phyloP scores from a whole-genome alignment of 2,888 invertebrate species.

The Dione vanillae region DNA sequence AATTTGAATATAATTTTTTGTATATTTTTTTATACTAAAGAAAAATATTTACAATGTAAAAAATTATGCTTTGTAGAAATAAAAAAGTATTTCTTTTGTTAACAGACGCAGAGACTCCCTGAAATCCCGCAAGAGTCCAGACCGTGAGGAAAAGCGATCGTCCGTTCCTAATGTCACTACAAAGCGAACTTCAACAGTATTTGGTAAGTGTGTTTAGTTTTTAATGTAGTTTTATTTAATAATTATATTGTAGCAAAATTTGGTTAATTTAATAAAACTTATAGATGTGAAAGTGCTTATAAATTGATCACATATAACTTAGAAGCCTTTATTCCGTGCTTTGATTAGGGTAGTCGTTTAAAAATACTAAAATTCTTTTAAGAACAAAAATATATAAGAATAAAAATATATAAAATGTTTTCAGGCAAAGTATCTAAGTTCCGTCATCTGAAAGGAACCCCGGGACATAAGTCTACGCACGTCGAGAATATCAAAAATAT shows the following conservation, averaged over 20 bases:
- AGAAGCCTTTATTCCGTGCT: too few species aligned
- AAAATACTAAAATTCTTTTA: too few species aligned
- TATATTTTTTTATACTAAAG: neutral
- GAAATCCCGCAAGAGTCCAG: slow-evolving; percentile 86
- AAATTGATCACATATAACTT: too few species aligned
- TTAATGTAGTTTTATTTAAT: neutral
- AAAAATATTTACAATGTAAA: too few species aligned
- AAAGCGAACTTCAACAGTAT: slow-evolving; percentile 93
- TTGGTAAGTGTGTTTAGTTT: slow-evolving; percentile 81
- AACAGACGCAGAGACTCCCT: slow-evolving; percentile 88
- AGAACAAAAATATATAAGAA: too few species aligned
- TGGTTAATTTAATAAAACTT: too few species aligned
- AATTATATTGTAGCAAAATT: too few species aligned
- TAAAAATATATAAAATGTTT: too few species aligned
- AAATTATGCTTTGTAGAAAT: too few species aligned
- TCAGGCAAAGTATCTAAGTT: slow-evolving; percentile 91
- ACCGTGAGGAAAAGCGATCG: slow-evolving; percentile 79
- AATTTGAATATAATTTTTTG: slow-evolving; percentile 49
- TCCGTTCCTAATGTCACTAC: slow-evolving; percentile 87
- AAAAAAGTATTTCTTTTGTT: neutral
- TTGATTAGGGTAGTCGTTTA: too few species aligned
- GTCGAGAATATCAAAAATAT: slow-evolving; percentile 96
- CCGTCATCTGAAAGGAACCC: slow-evolving; percentile 95
- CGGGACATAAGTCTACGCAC: slow-evolving; percentile 94
- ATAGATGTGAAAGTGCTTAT: too few species aligned